A percentile compares a stretch with the other conserved stretches of the same genome.
Conservation (phyloP, 2,888 invertebrate genomes). For the Standfussiana lucernea region DNA sequence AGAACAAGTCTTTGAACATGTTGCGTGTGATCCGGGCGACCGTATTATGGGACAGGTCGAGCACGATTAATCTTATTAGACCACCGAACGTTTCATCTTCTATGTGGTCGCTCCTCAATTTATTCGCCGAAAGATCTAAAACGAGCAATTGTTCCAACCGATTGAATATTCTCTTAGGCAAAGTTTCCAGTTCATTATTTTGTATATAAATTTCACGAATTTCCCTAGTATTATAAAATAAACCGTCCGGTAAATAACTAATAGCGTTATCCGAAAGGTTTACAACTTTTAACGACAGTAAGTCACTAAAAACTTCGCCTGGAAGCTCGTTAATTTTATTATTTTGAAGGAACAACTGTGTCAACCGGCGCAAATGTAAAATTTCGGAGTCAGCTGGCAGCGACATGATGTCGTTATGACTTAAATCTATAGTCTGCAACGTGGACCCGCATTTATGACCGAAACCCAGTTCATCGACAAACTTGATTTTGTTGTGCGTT, state of each 20-base stretch:
- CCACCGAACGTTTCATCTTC: slow-evolving; percentile 96
- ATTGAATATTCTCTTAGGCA: slow-evolving; percentile 96
- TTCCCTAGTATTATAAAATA: slow-evolving; percentile 95
- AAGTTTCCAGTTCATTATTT: slow-evolving; percentile 95
- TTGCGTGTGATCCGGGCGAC: slow-evolving; percentile 94
- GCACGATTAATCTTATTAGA: slow-evolving; percentile 95
- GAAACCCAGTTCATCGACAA: slow-evolving; percentile 94
- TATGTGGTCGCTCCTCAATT: slow-evolving; percentile 95
- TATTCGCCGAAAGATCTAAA: slow-evolving; percentile 96
- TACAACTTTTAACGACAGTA: slow-evolving; percentile 94
- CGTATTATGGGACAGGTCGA: slow-evolving; percentile 96
- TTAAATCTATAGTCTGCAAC: slow-evolving; percentile 94
- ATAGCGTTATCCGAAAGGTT: slow-evolving; percentile 97
- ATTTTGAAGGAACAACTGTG: slow-evolving; percentile 94
- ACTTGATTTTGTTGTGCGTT: slow-evolving; percentile 95
- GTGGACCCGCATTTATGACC: slow-evolving; percentile 92
- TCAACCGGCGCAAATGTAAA: slow-evolving; percentile 94
- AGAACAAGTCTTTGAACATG: slow-evolving; percentile 96
- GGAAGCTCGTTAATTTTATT: slow-evolving; percentile 95
- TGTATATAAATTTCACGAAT: slow-evolving; percentile 96
- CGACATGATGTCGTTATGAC: slow-evolving; percentile 94
- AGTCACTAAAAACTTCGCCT: slow-evolving; percentile 94
- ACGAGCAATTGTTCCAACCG: slow-evolving; percentile 96
- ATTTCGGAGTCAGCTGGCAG: slow-evolving; percentile 94
- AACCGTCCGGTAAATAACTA: slow-evolving; percentile 94